Evolutionary conservation across 2,888 invertebrate species (phyloP), one percentile per base, ranked within the genome.

Genomic region (Invenusta paracnida): DNA sequence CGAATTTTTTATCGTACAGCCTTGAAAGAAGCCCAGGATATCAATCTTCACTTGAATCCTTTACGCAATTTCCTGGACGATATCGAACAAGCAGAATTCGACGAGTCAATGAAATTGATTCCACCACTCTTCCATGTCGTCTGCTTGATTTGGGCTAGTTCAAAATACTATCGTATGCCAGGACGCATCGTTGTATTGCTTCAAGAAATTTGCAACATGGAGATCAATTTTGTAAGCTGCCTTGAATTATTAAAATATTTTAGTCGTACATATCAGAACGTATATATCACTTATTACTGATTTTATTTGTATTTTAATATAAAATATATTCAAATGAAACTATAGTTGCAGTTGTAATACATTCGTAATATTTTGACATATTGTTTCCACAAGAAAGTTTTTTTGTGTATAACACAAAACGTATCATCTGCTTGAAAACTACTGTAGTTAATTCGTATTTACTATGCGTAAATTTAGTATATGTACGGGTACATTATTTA

Each of bases 111-210:
- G 88, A 94, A 94, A 0, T 91, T 95, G 83, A 93, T 97, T 89
- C 93, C 94, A 67, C 95, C 96, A 0, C 91, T 96, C 88, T 94
- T 97, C 92, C 95, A 97, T 89, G 94, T 95, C 0, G 94, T 97
- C 67, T 96, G 96, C 89, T 93, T 96, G 89, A 94, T 96, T 81
- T 98, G 97, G 97, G 94, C 95, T 30, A 94, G 95, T 90, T 96
- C 96, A 0, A 89, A 91, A 82, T 96, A 96, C 90, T 97, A 97
- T 91, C 95, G 96, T 91, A 95, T 94, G 90, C 95, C 96, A 0
- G 94, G 95, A 0, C 95, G 96, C 90, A 94, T 97, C 83, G 96
- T 96, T 89, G 95, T 96, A 67, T 92, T 98, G 86, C 92, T 97
- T 82, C 95, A 95, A 89, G 95, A 97, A 92, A 95, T 96, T 88